Evolutionary conservation across 53 echinoderm and acorn worm species (phyloP), one percentile per base, ranked within the genome.

Genomic region (Glandiceps talaboti): DNA sequence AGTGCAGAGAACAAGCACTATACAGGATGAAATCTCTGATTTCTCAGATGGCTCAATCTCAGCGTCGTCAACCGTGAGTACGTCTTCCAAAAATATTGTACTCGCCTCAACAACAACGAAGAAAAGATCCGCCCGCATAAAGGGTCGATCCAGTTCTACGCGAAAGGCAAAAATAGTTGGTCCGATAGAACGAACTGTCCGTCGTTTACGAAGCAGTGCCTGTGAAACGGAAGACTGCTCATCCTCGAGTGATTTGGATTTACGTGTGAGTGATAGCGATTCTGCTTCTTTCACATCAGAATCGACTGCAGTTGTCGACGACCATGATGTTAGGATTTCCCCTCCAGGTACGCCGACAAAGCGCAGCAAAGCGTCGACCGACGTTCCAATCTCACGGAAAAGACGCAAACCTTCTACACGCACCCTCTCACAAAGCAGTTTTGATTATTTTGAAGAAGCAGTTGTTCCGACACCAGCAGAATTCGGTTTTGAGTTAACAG

Each of bases 321-420:
- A 82, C 27, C 32, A 45, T 28, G 77, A 14, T n/a, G 29, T 82
- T 14, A 30, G 74, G 0, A 32, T 28, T 1, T 85, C 88, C 74
- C 85, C 85, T 25, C 88, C 88, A 1, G 78, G 82, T 14, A 88
- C 88, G 30, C 88, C 88, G 30, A 88, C 85, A 1, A 88, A 88
- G 78, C 82, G 88, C 27, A 33, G 85, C 14, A 77, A 85, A 73
- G 75, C 30, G 29, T 73, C 73, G 28, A 75, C 79, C 1, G 77
- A 79, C 29, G 88, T 79, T 25, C 88, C 88, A 0, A 79, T 85
- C 75, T 27, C 79, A 25, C 85, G 78, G 32, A 88, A 88, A 31
- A 78, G 88, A 75, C 28, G 85, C 79, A 85, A 85, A 76, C 30
- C 82, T 1, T 32, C 14, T 82, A 31, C 72, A 28, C 33, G 79